phyloP scores from a whole-genome alignment of 2,888 invertebrate genomes.

The Sialis fuliginosa region DNA sequence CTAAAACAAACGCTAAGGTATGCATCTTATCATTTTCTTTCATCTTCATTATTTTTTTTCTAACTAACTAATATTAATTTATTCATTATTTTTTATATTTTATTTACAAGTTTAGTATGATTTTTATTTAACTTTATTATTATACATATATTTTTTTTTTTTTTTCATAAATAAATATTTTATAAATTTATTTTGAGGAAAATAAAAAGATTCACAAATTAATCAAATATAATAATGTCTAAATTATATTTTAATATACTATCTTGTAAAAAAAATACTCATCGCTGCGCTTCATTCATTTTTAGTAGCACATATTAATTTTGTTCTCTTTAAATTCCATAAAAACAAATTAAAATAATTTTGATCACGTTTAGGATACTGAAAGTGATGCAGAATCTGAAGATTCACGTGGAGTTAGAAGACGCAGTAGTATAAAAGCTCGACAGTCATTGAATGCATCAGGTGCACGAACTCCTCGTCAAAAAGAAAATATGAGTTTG shows the following conservation, averaged over 20 bases:
- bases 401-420: constrained; percentile 15
- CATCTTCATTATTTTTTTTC: not conserved
- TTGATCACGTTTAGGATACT: constrained; percentile 21
- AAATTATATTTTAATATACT: no score
- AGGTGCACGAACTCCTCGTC: constrained; percentile 14
- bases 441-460: constrained; percentile 16
- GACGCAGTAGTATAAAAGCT: constrained; percentile 18
- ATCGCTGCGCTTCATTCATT: no score
- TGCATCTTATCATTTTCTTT: constrained; percentile 13
- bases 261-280: no score
- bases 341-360: not conserved
- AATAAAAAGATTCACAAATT: no score
- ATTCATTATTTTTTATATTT: no score
- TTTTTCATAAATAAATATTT: no score
- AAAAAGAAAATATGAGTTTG: constrained; percentile 23
- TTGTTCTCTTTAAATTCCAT: no score
- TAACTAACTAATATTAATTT: no score
- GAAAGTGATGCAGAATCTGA: constrained; percentile 30
- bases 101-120: not conserved
- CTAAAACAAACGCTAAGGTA: constrained; percentile 26
- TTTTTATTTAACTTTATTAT: not conserved
- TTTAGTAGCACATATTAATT: no score
- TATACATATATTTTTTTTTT: not conserved
- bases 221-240: no score
- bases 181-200: no score